Evolutionary conservation across 2,113 vertebrate species (phyloP).

Genomic region (Lepus europaeus): DNA sequence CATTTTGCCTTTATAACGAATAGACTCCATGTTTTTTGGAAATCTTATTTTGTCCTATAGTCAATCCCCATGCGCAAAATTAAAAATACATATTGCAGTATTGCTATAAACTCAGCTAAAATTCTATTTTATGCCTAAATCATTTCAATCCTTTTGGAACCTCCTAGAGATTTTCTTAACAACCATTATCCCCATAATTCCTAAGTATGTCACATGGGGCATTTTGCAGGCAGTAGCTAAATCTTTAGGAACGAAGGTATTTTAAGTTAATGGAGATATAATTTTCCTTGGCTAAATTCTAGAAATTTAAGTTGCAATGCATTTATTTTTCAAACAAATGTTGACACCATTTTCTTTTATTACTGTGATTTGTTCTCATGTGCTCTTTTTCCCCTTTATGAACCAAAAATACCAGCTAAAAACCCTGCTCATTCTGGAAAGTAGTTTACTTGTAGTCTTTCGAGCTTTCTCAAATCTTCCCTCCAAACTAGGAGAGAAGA

Average conservation of each 20-base stretch:
- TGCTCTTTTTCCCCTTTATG: conserved; percentile 45
- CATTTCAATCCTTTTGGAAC: conserved; percentile 63
- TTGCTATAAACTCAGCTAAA: conserved; percentile 63
- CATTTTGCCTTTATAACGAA: conserved; percentile 55
- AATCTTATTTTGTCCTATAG: conserved; percentile 61
- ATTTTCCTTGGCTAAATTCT: conserved; percentile 73
- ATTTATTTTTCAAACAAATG: conserved; percentile 76
- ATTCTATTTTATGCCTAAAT: conserved; percentile 64
- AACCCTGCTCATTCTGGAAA: conserved; percentile 59
- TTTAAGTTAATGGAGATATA: conserved; percentile 77
- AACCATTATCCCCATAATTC: conserved; percentile 70
- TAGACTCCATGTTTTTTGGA: neutral
- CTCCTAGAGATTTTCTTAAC: conserved; percentile 73
- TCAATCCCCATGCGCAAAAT: neutral
- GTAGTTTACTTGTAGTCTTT: conserved; percentile 24
- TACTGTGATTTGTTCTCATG: conserved; percentile 69
- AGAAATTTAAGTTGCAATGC: conserved; percentile 76
- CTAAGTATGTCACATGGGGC: conserved; percentile 66
- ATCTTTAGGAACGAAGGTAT: conserved; percentile 64
- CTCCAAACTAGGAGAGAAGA: neutral
- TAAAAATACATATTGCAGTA: conserved; percentile 51
- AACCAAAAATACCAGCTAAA: conserved; percentile 66
- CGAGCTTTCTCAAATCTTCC: conserved; percentile 53
- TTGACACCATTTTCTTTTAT: conserved; percentile 73
- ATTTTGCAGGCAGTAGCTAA: conserved; percentile 72